Evolutionary conservation across 2,888 invertebrate species (phyloP).

Genomic region (Steinernema scapterisci): DNA sequence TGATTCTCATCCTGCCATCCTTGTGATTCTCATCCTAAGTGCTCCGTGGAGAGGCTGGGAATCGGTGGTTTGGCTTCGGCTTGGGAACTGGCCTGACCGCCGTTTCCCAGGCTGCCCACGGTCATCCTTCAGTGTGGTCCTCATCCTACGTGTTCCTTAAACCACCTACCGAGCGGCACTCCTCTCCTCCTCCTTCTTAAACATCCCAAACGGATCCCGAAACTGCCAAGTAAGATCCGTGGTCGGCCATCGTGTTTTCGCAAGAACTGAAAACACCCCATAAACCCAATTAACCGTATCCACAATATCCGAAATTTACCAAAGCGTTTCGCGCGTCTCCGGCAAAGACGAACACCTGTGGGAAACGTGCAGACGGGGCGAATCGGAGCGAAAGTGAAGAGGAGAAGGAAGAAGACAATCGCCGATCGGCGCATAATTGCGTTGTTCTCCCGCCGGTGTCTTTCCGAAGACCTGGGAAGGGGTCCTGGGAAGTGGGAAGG

Average conservation of each 20-base stretch:
- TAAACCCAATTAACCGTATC: background rate
- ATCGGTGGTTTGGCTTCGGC: too few species aligned
- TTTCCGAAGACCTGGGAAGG: too few species aligned
- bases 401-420: slow-evolving; percentile 14
- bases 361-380: slow-evolving; percentile 3
- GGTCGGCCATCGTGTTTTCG: slow-evolving; percentile 39
- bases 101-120: too few species aligned
- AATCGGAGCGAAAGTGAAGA: slow-evolving; percentile 24
- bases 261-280: slow-evolving; percentile 38
- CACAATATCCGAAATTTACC: background rate
- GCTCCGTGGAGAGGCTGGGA: too few species aligned
- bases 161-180: slow-evolving; percentile 29
- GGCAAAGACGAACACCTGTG: slow-evolving; percentile 23
- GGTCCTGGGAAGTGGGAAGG: too few species aligned
- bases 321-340: slow-evolving; percentile 14
- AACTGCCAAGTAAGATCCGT: slow-evolving; percentile 45
- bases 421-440: slow-evolving; percentile 13
- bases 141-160: too few species aligned
- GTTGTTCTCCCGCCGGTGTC: background rate
- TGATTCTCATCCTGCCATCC: too few species aligned
- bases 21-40: too few species aligned
- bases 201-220: slow-evolving; percentile 45
- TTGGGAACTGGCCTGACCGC: too few species aligned
- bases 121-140: too few species aligned
- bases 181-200: slow-evolving; percentile 25